Evolutionary conservation across 1,140 invertebrate genomes (phyloP).

Genomic region (Drosophila nigrodunni): DNA sequence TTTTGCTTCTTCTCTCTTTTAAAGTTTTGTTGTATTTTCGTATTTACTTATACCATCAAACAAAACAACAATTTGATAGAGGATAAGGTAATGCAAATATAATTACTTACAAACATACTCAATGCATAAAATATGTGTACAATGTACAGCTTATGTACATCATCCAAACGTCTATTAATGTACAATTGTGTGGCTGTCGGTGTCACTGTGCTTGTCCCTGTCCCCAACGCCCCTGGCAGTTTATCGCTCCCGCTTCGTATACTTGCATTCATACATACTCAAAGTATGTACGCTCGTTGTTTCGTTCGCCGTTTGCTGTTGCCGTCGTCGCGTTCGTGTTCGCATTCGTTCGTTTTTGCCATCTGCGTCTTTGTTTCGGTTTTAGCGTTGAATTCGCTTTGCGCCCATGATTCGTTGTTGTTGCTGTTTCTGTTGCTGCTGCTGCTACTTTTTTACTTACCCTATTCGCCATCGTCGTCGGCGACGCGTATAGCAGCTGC

Average conservation of each 20-base stretch:
- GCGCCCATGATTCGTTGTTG: constrained; percentile 59
- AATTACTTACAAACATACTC: constrained; percentile 30
- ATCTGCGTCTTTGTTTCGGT: constrained; percentile 53
- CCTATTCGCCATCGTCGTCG: constrained; percentile 62
- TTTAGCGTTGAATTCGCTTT: constrained; percentile 58
- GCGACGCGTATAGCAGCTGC: constrained; percentile 73
- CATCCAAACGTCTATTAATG: constrained; percentile 24
- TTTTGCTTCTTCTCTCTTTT: too few species aligned
- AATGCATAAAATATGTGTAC: not conserved
- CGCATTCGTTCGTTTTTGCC: constrained; percentile 57
- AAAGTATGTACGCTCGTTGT: constrained; percentile 33
- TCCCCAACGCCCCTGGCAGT: constrained; percentile 43
- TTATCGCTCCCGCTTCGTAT: constrained; percentile 43
- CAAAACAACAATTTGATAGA: not conserved
- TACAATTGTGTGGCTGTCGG: constrained; percentile 12
- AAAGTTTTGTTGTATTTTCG: not conserved
- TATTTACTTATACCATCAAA: constrained; percentile 5
- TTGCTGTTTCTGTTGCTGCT: constrained; percentile 61
- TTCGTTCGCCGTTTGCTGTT: constrained; percentile 34
- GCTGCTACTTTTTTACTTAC: constrained; percentile 59
- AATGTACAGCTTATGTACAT: constrained; percentile 5
- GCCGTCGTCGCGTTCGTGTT: constrained; percentile 33
- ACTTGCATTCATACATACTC: constrained; percentile 45
- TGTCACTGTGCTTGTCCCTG: constrained; percentile 19
- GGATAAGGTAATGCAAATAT: constrained; percentile 4